Evolutionary conservation across 2,888 invertebrate genomes (phyloP).

Genomic region (Drosophila quinaria): DNA sequence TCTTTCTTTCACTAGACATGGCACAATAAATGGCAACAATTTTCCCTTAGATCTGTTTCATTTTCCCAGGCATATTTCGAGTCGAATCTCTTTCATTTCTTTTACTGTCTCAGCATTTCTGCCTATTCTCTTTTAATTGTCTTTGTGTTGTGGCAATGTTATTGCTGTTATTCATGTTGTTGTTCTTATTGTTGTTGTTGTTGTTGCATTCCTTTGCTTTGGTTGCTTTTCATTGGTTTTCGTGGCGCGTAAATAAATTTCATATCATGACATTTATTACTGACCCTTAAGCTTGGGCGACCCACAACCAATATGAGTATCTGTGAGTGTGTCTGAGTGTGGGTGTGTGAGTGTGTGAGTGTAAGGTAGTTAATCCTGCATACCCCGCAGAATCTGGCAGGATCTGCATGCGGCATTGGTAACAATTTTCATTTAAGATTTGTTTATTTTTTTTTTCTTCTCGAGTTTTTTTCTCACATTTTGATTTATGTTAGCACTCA

Average conservation of each 20-base stretch:
- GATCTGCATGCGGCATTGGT: constrained; percentile 66
- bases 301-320: constrained; percentile 39
- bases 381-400: constrained; percentile 42
- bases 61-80: constrained; percentile 17
- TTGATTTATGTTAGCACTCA: constrained; percentile 79
- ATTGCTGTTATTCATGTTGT: constrained; percentile 41
- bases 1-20: background rate
- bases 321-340: background rate
- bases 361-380: constrained; percentile 65
- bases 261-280: constrained; percentile 81
- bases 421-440: constrained; percentile 82
- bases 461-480: constrained; percentile 39
- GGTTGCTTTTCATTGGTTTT: constrained; percentile 70
- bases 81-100: constrained; percentile 26
- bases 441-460: constrained; percentile 48
- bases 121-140: constrained; percentile 54
- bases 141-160: constrained; percentile 58
- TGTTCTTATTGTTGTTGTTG: constrained; percentile 37
- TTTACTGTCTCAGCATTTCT: constrained; percentile 28
- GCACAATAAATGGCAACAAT: constrained; percentile 34
- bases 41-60: constrained; percentile 50
- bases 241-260: constrained; percentile 81
- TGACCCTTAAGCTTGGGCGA: constrained; percentile 72
- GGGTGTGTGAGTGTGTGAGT: constrained; percentile 5
- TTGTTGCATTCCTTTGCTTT: constrained; percentile 73